phyloP scores from a whole-genome alignment of 2,797 vertebrate genomes.

The Sebastes itinus region DNA sequence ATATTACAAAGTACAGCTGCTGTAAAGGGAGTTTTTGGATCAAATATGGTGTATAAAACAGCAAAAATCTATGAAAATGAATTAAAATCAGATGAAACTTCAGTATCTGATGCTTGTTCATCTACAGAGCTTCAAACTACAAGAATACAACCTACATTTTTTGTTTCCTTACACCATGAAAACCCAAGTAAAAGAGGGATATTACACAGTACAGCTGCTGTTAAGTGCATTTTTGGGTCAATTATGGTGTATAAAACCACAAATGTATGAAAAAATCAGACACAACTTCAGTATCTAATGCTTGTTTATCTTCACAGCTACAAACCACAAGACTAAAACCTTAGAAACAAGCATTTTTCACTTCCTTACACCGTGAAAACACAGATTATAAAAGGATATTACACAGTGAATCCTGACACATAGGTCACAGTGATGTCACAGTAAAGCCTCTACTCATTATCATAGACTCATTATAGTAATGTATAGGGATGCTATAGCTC shows the following conservation, averaged over 20 bases:
- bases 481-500: not conserved
- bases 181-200: not conserved
- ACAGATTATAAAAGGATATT: not conserved
- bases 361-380: not conserved
- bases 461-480: not conserved
- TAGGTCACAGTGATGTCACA: not conserved
- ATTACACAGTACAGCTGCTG: not conserved
- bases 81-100: not conserved
- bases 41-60: not conserved
- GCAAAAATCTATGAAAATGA: not conserved
- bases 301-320: not conserved
- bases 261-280: not conserved
- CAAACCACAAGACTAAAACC: too few relatives aligned
- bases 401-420: not conserved
- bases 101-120: accelerated
- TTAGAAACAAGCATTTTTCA: not conserved
- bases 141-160: not conserved
- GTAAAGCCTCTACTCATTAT: not conserved
- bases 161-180: not conserved
- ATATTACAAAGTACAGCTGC: not conserved
- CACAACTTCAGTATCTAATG: not conserved
- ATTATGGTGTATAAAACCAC: too few relatives aligned
- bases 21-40: not conserved
- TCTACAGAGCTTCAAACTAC: not conserved
- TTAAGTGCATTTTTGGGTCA: not conserved